phyloP scores from a whole-genome alignment of 64 coral and sea anemone species.

The Montipora efflorescens region DNA sequence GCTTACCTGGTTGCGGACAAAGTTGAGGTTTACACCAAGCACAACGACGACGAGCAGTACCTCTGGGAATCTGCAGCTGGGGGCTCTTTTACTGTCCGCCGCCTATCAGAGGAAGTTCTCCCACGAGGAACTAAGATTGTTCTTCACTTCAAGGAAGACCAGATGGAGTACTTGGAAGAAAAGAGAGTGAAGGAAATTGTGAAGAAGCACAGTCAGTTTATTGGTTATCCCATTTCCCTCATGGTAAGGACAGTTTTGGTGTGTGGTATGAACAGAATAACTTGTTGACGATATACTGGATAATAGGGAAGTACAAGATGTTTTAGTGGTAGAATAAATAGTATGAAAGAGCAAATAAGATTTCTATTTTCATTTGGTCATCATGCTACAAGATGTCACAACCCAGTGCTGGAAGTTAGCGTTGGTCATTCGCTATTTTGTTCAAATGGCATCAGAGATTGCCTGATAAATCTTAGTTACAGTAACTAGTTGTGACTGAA shows the following conservation, averaged over 20 bases:
- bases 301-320: too few species aligned
- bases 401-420: too few species aligned
- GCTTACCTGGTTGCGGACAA: conserved; percentile 95
- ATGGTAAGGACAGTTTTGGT: conserved; percentile 48
- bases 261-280: background rate
- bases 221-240: conserved; percentile 96
- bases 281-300: too few species aligned
- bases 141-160: conserved; percentile 94
- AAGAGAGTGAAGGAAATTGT: conserved; percentile 93
- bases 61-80: conserved; percentile 96
- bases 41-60: conserved; percentile 99
- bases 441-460: too few species aligned
- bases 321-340: too few species aligned
- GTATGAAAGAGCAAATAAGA: too few species aligned
- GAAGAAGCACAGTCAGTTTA: conserved; percentile 99
- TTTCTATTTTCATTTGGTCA: too few species aligned
- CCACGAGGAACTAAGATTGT: conserved; percentile 95
- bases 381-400: too few species aligned
- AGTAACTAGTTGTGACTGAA: too few species aligned
- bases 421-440: too few species aligned
- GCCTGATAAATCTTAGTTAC: too few species aligned
- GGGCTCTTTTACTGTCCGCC: conserved; percentile 92
- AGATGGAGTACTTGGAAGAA: conserved; percentile 89
- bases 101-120: conserved; percentile 67
- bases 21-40: conserved; percentile 91